Percentiles rank a stretch among this genome's conserved stretches.
Evolutionary conservation across 2,797 vertebrate species (phyloP).

Genomic region (Sternotherus odoratus): DNA sequence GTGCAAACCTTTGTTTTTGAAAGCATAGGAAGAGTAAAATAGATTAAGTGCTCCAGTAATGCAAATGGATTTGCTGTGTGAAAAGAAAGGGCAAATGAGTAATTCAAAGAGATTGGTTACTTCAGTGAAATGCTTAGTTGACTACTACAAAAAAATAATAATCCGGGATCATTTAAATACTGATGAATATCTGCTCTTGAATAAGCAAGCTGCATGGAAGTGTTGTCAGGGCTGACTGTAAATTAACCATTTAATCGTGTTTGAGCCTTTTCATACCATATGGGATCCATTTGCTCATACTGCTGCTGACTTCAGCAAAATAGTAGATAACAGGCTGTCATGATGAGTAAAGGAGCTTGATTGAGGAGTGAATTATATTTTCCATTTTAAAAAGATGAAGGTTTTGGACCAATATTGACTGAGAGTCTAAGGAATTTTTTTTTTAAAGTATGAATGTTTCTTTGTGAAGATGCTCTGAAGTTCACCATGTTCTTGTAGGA

Average conservation of each 20-base stretch:
- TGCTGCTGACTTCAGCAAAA: background rate
- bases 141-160: background rate
- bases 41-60: background rate
- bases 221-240: background rate
- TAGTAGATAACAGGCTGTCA: conserved; percentile 9
- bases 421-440: conserved; percentile 1
- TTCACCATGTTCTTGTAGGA: conserved; percentile 1
- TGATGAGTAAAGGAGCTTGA: background rate
- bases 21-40: background rate
- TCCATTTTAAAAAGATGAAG: background rate
- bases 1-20: background rate
- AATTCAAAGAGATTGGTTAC: background rate
- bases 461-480: background rate
- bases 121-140: background rate
- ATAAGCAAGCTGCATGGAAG: conserved; percentile 8
- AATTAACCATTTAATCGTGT: conserved; percentile 26
- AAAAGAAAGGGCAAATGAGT: background rate
- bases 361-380: conserved; percentile 14
- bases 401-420: background rate
- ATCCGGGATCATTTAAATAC: background rate
- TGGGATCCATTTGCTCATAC: background rate
- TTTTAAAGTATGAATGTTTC: background rate
- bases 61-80: background rate
- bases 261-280: background rate
- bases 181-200: conserved; percentile 7